These are phyloP conservation scores for Parelbella ahira DNA, from an alignment of 2,888 invertebrate species.

Conservation along the genomic window DNA sequence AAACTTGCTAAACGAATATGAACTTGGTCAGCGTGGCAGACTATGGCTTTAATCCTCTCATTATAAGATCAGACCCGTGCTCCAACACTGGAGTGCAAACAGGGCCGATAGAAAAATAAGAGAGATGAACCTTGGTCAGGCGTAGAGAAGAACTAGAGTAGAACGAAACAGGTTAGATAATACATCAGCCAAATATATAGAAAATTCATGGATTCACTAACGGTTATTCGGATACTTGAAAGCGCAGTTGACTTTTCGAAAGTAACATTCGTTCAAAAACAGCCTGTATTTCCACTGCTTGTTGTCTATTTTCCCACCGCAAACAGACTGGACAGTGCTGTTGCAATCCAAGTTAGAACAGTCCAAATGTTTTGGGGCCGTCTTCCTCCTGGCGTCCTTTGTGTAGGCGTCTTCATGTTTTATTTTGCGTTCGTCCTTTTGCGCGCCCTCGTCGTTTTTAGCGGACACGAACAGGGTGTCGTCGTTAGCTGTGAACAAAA, in stretches of 20 bases:
- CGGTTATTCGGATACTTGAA: conserved; percentile 52
- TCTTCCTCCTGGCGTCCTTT: conserved; percentile 1
- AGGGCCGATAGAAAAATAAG: too few species aligned
- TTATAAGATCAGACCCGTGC: too few species aligned
- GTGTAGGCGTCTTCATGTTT: conserved; percentile 7
- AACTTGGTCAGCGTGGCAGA: too few species aligned
- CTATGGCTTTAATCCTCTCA: too few species aligned
- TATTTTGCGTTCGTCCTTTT: conserved; percentile 19
- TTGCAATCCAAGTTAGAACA: conserved; percentile 53
- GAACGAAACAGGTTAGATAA: too few species aligned
- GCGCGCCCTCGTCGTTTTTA: conserved; percentile 45
- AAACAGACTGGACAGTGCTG: conserved; percentile 43
- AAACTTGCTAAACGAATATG: too few species aligned
- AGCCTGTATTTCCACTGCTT: conserved; percentile 45
- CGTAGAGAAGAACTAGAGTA: too few species aligned
- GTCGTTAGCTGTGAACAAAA: conserved; percentile 15
- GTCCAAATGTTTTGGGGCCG: conserved; percentile 31
- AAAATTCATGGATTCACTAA: conserved; percentile 39
- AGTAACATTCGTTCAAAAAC: conserved; percentile 63
- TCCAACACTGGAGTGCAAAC: too few species aligned
- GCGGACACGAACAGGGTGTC: conserved; percentile 53
- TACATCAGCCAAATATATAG: too few species aligned
- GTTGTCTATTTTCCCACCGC: conserved; percentile 50
- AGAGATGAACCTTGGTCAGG: too few species aligned
- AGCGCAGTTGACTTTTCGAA: conserved; percentile 62